These are phyloP conservation scores for Rhagoletis zephyria DNA, from an alignment of 1,140 invertebrate species.

Conservation along the genomic window DNA sequence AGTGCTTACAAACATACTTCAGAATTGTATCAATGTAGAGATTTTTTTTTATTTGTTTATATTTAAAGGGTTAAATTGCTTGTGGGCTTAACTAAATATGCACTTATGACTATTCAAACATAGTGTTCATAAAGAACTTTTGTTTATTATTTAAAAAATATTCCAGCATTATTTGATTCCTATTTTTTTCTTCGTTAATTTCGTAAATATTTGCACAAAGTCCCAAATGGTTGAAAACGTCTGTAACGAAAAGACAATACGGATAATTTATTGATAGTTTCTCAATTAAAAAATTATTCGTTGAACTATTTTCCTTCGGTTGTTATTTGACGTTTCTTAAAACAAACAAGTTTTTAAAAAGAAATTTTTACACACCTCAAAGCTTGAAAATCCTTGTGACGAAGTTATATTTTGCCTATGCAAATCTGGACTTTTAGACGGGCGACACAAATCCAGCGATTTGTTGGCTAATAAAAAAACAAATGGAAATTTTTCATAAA, in stretches of 20 bases:
- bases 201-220: slow-evolving; percentile 38
- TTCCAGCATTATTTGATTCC: not conserved
- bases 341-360: not conserved
- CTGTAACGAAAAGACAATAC: slow-evolving; percentile 8
- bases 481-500: not conserved
- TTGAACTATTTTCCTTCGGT: not conserved
- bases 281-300: not conserved
- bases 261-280: not conserved
- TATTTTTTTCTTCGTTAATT: slow-evolving; percentile 26
- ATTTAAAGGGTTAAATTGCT: not conserved
- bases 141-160: not conserved
- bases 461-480: slow-evolving; percentile 75
- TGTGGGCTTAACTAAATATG: slow-evolving; percentile 19
- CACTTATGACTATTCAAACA: slow-evolving; percentile 7
- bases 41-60: slow-evolving; percentile 34
- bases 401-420: not conserved
- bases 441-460: slow-evolving; percentile 78
- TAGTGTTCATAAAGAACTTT: not conserved
- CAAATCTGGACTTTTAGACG: slow-evolving; percentile 73
- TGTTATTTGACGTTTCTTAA: not conserved
- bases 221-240: slow-evolving; percentile 27
- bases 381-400: not conserved
- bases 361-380: not conserved
- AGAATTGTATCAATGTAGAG: not conserved
- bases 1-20: slow-evolving; percentile 36